Conservation (phyloP, 1,140 invertebrate species). For the Bombus turneri region DNA sequence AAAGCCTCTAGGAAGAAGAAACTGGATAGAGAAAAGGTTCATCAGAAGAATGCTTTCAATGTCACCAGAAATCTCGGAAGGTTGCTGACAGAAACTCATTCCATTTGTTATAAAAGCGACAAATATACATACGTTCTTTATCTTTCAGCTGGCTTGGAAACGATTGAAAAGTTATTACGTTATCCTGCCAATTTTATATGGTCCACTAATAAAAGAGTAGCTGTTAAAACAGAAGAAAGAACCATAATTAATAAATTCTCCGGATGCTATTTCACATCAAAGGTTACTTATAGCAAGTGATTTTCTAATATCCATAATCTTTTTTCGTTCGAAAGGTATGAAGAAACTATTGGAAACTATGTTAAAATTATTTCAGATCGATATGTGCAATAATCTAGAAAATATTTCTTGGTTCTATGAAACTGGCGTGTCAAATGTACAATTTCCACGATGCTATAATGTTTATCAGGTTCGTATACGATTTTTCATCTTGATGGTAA, state of each 20-base stretch:
- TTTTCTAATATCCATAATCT: neutral
- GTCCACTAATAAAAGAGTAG: conserved; percentile 48
- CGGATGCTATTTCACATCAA: conserved; percentile 91
- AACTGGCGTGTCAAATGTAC: conserved; percentile 82
- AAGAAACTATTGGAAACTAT: neutral
- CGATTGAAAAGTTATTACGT: conserved; percentile 53
- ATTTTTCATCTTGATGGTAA: conserved; percentile 61
- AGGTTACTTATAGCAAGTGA: conserved; percentile 83
- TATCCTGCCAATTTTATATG: conserved; percentile 53
- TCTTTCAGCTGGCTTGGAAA: conserved; percentile 32
- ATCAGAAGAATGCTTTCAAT: conserved; percentile 56
- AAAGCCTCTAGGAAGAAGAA: conserved; percentile 47
- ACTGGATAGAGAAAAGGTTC: conserved; percentile 61
- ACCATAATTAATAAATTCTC: conserved; percentile 89
- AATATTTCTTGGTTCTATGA: conserved; percentile 85
- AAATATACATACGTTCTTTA: neutral
- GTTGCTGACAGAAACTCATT: conserved; percentile 4
- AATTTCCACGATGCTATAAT: conserved; percentile 87
- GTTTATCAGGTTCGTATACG: conserved; percentile 84
- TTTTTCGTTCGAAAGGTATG: too few relatives aligned
- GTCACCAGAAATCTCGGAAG: conserved; percentile 40
- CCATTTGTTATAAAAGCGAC: too few relatives aligned
- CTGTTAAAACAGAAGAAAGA: conserved; percentile 74
- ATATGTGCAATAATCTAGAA: conserved; percentile 84
- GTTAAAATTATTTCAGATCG: conserved; percentile 71